Conservation (phyloP, 2,888 invertebrate species). For the Scaptomyza polygonia region DNA sequence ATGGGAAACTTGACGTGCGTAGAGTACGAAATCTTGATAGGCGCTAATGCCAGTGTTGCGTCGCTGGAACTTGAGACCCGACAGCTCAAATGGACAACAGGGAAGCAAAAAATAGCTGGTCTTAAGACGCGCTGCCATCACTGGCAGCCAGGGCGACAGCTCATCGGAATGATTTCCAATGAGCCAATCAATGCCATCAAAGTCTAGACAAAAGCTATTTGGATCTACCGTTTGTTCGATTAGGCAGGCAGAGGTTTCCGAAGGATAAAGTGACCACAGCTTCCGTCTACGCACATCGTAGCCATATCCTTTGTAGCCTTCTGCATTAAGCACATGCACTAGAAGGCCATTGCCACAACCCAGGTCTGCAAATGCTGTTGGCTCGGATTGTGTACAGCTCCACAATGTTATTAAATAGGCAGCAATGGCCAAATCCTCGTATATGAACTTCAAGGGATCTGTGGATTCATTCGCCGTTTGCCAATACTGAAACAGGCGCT, state of each 20-base stretch:
- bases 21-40: constrained; percentile 90
- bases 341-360: constrained; percentile 99
- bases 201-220: constrained; percentile 85
- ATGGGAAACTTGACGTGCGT: constrained; percentile 87
- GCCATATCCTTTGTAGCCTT: constrained; percentile 93
- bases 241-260: constrained; percentile 85
- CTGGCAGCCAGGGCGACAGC: constrained; percentile 99
- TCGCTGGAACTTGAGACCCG: constrained; percentile 92
- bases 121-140: constrained; percentile 92
- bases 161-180: constrained; percentile 99
- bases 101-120: constrained; percentile 96
- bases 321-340: constrained; percentile 92
- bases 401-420: constrained; percentile 93
- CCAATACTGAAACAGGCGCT: constrained; percentile 92
- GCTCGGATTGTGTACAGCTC: constrained; percentile 85
- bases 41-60: constrained; percentile 89
- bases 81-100: constrained; percentile 97
- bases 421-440: constrained; percentile 98
- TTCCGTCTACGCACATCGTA: constrained; percentile 93
- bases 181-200: constrained; percentile 92
- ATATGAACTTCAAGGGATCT: constrained; percentile 97
- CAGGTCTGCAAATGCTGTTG: constrained; percentile 93
- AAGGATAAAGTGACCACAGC: constrained; percentile 93
- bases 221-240: constrained; percentile 86
- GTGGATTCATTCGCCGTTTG: constrained; percentile 95